Evolutionary conservation across 2,888 invertebrate genomes (phyloP).

Genomic region (Pyrochroa serraticornis): DNA sequence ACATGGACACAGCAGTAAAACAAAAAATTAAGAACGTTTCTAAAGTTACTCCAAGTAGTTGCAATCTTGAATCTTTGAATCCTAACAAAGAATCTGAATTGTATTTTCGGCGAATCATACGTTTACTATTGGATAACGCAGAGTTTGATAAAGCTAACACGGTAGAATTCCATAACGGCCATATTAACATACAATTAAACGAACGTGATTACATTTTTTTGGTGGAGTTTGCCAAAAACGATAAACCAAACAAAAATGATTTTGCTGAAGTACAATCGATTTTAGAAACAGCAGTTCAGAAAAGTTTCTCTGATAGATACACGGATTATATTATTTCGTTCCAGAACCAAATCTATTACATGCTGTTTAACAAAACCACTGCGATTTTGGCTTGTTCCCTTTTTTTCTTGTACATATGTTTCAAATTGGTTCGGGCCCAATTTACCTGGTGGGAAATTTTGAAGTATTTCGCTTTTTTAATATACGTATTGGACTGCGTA

Average conservation of each 20-base stretch:
- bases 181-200: slow-evolving; percentile 10
- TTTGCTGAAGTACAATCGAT: slow-evolving; percentile 15
- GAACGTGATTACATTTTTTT: slow-evolving; percentile 9
- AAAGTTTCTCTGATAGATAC: slow-evolving; percentile 12
- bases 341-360: slow-evolving; percentile 14
- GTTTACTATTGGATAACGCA: slow-evolving; percentile 16
- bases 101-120: slow-evolving; percentile 11
- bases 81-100: slow-evolving; percentile 6
- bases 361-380: slow-evolving; percentile 17
- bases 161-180: slow-evolving; percentile 1
- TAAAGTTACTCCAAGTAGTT: background rate
- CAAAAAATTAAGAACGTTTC: slow-evolving; percentile 1
- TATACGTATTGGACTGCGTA: slow-evolving; percentile 15
- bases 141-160: slow-evolving; percentile 2
- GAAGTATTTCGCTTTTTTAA: slow-evolving; percentile 10
- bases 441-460: slow-evolving; percentile 19
- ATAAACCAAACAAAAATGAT: background rate
- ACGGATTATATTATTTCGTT: slow-evolving; percentile 5
- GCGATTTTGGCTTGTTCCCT: slow-evolving; percentile 30
- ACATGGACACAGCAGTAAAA: slow-evolving; percentile 14
- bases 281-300: slow-evolving; percentile 20
- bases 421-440: slow-evolving; percentile 11
- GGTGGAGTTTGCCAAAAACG: slow-evolving; percentile 13
- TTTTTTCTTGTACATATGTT: slow-evolving; percentile 2
- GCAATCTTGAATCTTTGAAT: background rate